A percentile compares a stretch with the other conserved stretches of the same genome.
Evolutionary conservation across 2,113 vertebrate genomes (phyloP).

Genomic region (Hyla sarda): DNA sequence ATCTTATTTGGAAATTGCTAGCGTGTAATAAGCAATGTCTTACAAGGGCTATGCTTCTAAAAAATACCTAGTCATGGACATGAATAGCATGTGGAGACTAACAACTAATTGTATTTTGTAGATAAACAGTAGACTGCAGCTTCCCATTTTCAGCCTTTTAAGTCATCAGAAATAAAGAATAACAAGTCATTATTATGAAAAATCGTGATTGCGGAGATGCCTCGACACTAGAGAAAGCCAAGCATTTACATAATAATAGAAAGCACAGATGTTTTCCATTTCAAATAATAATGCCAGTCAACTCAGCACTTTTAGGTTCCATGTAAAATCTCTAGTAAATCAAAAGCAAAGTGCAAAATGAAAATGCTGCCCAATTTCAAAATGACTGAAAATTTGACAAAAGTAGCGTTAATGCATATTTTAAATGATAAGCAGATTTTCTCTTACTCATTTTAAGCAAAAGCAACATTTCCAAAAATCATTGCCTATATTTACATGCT

Average conservation of each 20-base stretch:
- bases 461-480: neutral
- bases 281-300: constrained; percentile 39
- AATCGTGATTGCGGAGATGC: constrained; percentile 40
- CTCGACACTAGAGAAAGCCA: constrained; percentile 30
- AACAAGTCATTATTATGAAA: constrained; percentile 47
- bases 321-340: constrained; percentile 35
- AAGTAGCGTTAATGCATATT: constrained; percentile 16
- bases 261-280: constrained; percentile 50
- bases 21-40: neutral
- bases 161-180: constrained; percentile 30
- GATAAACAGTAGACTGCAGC: constrained; percentile 32
- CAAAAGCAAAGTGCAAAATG: constrained; percentile 28
- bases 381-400: constrained; percentile 15
- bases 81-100: constrained; percentile 18
- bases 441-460: neutral
- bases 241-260: constrained; percentile 53
- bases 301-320: constrained; percentile 10
- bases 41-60: neutral
- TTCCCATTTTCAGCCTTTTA: constrained; percentile 49
- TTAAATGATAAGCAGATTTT: constrained; percentile 4
- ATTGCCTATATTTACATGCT: neutral
- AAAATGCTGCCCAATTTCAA: constrained; percentile 26
- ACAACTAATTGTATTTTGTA: constrained; percentile 35
- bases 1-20: neutral
- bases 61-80: neutral